Percentiles rank a stretch among this genome's conserved stretches.
Evolutionary conservation across 2,888 invertebrate species (phyloP).

Genomic region (Leucozona laternaria): DNA sequence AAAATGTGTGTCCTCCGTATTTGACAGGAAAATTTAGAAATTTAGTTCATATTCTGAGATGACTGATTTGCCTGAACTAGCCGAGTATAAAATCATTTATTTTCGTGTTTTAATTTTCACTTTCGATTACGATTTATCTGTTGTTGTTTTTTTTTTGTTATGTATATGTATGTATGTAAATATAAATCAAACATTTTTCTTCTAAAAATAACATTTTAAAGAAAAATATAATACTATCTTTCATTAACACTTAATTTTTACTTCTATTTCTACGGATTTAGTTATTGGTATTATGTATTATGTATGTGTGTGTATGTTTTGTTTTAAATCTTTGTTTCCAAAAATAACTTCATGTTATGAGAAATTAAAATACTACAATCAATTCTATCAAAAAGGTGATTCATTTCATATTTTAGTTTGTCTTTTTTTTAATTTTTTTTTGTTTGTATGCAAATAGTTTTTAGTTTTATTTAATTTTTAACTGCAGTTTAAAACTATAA

Average conservation of each 20-base stretch:
- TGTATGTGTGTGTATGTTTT: constrained; percentile 16
- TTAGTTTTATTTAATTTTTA: constrained; percentile 28
- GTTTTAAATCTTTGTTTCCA: constrained; percentile 22
- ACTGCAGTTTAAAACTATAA: constrained; percentile 19
- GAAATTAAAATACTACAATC: constrained; percentile 46
- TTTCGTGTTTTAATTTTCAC: constrained; percentile 10
- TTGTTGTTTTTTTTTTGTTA: not conserved
- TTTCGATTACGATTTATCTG: constrained; percentile 37
- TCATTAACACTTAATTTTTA: constrained; percentile 61
- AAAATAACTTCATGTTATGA: constrained; percentile 26
- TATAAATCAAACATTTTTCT: constrained; percentile 29
- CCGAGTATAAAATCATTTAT: not conserved
- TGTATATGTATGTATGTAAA: too few species aligned
- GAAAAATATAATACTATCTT: constrained; percentile 70
- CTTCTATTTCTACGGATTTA: constrained; percentile 66
- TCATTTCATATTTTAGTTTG: constrained; percentile 50
- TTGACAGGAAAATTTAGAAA: not conserved
- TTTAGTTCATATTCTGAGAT: not conserved
- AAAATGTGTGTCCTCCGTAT: not conserved
- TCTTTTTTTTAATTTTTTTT: constrained; percentile 40
- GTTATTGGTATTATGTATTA: constrained; percentile 45
- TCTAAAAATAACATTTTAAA: constrained; percentile 55
- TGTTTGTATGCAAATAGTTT: constrained; percentile 43
- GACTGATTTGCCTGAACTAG: not conserved
- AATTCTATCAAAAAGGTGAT: constrained; percentile 54